Evolutionary conservation across 2,888 invertebrate species (phyloP).

Genomic region (Sphaerophoria rueppellii): DNA sequence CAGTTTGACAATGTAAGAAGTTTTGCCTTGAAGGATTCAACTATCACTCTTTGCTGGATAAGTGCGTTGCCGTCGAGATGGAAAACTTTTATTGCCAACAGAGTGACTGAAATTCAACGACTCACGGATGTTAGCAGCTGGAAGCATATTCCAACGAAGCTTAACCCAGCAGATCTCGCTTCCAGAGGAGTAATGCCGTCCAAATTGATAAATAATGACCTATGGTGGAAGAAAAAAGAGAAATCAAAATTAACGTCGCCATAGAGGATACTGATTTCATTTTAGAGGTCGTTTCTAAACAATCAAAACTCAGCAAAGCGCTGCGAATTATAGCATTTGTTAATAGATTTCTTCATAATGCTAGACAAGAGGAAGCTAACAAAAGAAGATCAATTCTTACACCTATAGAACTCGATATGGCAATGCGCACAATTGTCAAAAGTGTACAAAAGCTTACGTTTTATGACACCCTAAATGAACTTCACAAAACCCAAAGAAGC

Average conservation of each 20-base stretch:
- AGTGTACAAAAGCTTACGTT: no score
- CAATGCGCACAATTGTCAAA: background rate
- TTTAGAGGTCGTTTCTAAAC: slow-evolving; percentile 11
- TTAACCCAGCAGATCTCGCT: slow-evolving; percentile 47
- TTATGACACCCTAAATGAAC: background rate
- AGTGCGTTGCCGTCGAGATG: background rate
- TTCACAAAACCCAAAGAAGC: background rate
- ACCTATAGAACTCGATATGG: slow-evolving; percentile 5
- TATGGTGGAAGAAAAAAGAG: slow-evolving; percentile 39
- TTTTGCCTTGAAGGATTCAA: slow-evolving; percentile 31
- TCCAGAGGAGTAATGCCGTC: slow-evolving; percentile 41
- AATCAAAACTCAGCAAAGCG: slow-evolving; percentile 13
- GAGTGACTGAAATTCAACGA: slow-evolving; percentile 31
- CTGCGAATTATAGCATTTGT: background rate
- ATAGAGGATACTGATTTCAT: background rate
- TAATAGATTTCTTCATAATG: background rate
- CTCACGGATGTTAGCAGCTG: slow-evolving; percentile 13
- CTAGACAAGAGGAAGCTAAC: background rate
- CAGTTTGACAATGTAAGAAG: background rate
- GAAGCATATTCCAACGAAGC: slow-evolving; percentile 38
- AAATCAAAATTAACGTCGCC: background rate
- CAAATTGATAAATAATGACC: background rate
- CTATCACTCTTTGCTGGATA: slow-evolving; percentile 28
- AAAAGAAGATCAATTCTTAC: slow-evolving; percentile 3
- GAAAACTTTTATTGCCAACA: slow-evolving; percentile 22